phyloP scores from a whole-genome alignment of 2,113 vertebrate genomes.

The Lagopus muta region DNA sequence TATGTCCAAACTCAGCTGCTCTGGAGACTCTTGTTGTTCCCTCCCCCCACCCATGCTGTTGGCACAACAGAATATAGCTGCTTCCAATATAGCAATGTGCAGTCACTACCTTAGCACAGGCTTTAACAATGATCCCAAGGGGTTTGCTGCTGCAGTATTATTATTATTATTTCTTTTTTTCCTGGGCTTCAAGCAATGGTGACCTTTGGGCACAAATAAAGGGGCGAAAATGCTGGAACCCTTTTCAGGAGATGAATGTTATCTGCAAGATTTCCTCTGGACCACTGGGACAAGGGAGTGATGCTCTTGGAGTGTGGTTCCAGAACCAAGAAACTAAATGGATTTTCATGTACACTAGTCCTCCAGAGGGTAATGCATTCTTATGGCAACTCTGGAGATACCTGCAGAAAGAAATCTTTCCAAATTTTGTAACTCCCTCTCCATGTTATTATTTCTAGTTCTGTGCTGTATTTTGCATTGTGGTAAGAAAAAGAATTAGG shows the following conservation, averaged over 20 bases:
- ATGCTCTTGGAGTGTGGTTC: not conserved
- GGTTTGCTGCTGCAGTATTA: not conserved
- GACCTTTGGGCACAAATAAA: not conserved
- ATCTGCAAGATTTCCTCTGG: not conserved
- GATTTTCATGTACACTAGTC: not conserved
- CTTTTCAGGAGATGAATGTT: not conserved
- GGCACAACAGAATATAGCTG: not conserved
- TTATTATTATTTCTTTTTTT: not conserved
- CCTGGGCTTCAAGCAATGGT: not conserved
- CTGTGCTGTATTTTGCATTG: not conserved
- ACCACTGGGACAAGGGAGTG: not conserved
- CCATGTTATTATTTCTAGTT: not conserved
- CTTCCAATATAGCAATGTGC: slow-evolving; percentile 42
- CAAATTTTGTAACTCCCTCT: not conserved
- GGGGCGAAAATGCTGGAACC: not conserved
- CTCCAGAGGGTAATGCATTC: not conserved
- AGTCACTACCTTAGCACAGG: not conserved
- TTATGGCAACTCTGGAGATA: not conserved
- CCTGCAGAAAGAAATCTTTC: not conserved
- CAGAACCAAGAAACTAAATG: not conserved
- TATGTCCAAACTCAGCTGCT: slow-evolving; percentile 44
- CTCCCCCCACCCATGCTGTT: not conserved
- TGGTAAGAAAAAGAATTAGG: not conserved
- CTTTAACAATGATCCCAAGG: not conserved
- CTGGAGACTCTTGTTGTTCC: slow-evolving; percentile 37